Evolutionary conservation across 2,888 invertebrate genomes (phyloP).

Genomic region (Volucella inflata): DNA sequence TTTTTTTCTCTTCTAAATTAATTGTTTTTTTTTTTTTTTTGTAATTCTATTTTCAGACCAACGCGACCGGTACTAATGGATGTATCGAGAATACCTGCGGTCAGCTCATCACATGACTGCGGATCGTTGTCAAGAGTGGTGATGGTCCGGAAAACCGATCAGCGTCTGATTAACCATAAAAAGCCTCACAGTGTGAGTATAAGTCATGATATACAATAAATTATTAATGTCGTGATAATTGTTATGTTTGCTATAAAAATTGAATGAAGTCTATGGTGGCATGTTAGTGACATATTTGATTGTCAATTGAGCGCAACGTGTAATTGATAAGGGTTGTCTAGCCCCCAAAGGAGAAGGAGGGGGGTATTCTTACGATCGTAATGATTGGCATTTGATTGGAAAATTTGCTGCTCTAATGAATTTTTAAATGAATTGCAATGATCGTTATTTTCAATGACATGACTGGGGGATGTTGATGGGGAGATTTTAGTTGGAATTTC

Average conservation of each 20-base stretch:
- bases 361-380: neutral
- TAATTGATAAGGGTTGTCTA: neutral
- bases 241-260: constrained; percentile 3
- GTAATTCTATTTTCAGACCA: constrained; percentile 76
- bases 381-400: no score
- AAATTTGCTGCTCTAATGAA: neutral
- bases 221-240: constrained; percentile 19
- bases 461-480: neutral
- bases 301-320: neutral
- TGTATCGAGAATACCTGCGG: constrained; percentile 78
- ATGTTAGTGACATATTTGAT: constrained; percentile 5
- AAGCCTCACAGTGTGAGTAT: constrained; percentile 82
- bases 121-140: constrained; percentile 86
- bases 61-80: constrained; percentile 78
- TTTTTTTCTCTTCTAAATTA: neutral
- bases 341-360: no score
- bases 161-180: constrained; percentile 87
- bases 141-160: constrained; percentile 88
- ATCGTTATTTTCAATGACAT: neutral
- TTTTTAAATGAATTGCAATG: neutral
- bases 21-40: constrained; percentile 6
- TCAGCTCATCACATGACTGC: constrained; percentile 82
- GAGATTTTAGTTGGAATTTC: no score
- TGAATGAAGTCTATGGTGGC: neutral
- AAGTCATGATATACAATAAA: neutral